These are phyloP conservation scores for Dreissena polymorpha DNA, from an alignment of 1,140 invertebrate species.

Conservation along the genomic window DNA sequence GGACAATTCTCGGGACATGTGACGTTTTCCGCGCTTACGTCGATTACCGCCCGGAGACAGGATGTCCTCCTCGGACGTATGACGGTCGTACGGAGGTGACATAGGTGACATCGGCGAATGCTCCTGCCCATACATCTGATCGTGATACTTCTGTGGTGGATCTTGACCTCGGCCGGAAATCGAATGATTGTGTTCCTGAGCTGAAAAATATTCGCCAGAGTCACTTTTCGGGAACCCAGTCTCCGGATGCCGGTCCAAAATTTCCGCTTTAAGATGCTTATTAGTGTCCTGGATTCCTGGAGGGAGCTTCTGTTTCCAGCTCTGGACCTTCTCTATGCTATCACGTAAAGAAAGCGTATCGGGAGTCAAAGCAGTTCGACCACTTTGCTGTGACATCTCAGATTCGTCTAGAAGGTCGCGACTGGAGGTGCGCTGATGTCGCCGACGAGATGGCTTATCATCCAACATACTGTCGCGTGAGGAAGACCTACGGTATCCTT, in stretches of 20 bases:
- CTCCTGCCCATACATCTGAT: slow-evolving; percentile 33
- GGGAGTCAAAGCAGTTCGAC: slow-evolving; percentile 69
- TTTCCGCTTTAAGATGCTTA: slow-evolving; percentile 37
- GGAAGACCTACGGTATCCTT: slow-evolving; percentile 63
- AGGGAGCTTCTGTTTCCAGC: slow-evolving; percentile 73
- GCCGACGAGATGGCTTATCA: slow-evolving; percentile 63
- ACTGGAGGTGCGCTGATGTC: slow-evolving; percentile 67
- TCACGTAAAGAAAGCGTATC: slow-evolving; percentile 76
- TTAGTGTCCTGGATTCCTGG: slow-evolving; percentile 54
- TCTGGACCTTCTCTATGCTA: slow-evolving; percentile 77
- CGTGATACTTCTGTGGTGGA: slow-evolving; percentile 6
- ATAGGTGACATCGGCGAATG: slow-evolving; percentile 1
- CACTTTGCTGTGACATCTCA: slow-evolving; percentile 50
- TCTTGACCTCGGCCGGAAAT: slow-evolving; percentile 4
- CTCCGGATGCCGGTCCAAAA: slow-evolving; percentile 63
- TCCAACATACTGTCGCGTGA: slow-evolving; percentile 73
- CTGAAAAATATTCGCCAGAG: slow-evolving; percentile 66
- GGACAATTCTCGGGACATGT: slow-evolving; percentile 41
- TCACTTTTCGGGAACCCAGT: slow-evolving; percentile 61
- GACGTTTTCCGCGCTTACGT: slow-evolving; percentile 50
- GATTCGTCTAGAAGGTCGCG: slow-evolving; percentile 70
- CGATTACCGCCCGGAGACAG: slow-evolving; percentile 54
- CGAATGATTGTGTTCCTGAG: slow-evolving; percentile 56
- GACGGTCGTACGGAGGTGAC: slow-evolving; percentile 42
- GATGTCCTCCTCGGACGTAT: slow-evolving; percentile 47